Conservation (phyloP, 2,797 vertebrate genomes). For the Crypturellus tataupa region DNA sequence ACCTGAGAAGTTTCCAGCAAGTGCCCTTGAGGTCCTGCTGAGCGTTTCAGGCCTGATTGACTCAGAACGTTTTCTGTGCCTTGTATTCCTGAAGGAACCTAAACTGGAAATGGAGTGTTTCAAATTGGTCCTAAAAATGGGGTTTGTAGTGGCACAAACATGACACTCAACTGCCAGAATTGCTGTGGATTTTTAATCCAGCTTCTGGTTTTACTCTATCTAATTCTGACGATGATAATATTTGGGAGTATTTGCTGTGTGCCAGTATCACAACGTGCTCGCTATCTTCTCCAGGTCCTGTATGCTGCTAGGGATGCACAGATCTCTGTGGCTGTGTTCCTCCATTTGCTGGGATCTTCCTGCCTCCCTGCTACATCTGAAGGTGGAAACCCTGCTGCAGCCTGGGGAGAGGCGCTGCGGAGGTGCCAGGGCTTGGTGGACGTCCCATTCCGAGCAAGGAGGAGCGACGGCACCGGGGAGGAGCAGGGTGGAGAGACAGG, state of each 20-base stretch:
- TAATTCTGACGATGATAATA: not conserved
- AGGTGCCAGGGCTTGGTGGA: slow-evolving; percentile 91
- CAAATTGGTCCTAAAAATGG: not conserved
- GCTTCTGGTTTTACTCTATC: not conserved
- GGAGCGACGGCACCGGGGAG: slow-evolving; percentile 76
- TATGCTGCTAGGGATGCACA: slow-evolving; percentile 96
- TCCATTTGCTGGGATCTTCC: slow-evolving; percentile 86
- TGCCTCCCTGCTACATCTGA: slow-evolving; percentile 41
- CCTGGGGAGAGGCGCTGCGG: slow-evolving; percentile 80
- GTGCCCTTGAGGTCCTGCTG: too few relatives aligned
- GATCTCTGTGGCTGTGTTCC: slow-evolving; percentile 92
- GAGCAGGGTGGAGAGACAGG: slow-evolving; percentile 73
- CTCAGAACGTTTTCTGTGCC: not conserved
- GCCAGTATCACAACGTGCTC: not conserved
- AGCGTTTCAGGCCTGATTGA: too few relatives aligned
- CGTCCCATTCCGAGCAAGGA: slow-evolving; percentile 88
- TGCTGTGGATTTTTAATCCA: not conserved
- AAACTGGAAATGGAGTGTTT: not conserved
- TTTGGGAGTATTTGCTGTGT: not conserved
- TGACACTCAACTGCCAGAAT: not conserved
- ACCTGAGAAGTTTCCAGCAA: not conserved
- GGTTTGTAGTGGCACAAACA: not conserved
- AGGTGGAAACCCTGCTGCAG: slow-evolving; percentile 3
- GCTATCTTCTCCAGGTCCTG: slow-evolving; percentile 82
- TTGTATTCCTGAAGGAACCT: not conserved